Base-by-base conservation (phyloP, 2,113 vertebrate species). In the Protobothrops mucrosquamatus region DNA sequence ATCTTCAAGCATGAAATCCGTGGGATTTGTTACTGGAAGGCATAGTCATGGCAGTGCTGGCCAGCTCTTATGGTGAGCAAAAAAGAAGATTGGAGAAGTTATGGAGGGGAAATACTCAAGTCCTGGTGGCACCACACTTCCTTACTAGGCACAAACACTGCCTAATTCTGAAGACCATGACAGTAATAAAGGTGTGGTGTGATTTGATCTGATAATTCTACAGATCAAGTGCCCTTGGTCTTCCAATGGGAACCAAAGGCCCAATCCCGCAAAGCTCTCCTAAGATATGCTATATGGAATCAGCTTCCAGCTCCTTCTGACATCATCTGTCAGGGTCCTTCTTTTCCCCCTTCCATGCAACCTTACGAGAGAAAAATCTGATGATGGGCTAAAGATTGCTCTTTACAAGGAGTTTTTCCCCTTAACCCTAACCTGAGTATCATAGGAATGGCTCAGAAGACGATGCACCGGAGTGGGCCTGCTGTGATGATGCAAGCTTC, bases 251-350 rank as follows among this genome's bases (percentile, higher is more conserved):
- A 39, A 81, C 69, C 69, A 81, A 81, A 22, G 34, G 34, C 69
- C 34, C 34, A 81, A 81, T 39, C 69, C 69, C 39, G 34, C 69
- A 39, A 39, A 81, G 18, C 69, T 81, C 34, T 81, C 69, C 69
- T 39, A 39, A 39, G 18, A 39, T 39, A 39, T 8, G 69, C 69
- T 81, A 22, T 3, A 39, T 81, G 69, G 89, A 6, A 8, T 20
- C 48, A 90, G 87, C 0, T 61, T n/a, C 29, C 59, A 90, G 89
- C 57, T 69, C 52, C 23, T 48, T 64, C 29, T 48, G 1, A 2
- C 6, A 0, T 4, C 91, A 54, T 22, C 18, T 46, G 24, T 51
- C 39, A 15, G 85, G 34, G 24, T 10, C n/a, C 0, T 1, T 85
- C 24, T 85, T 20, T 57, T 23, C 2, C 1, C 0, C 9, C 34